Evolutionary conservation across 53 echinoderm and acorn worm genomes (phyloP), one percentile per base, ranked within the genome.

Genomic region (Patiria pectinifera): DNA sequence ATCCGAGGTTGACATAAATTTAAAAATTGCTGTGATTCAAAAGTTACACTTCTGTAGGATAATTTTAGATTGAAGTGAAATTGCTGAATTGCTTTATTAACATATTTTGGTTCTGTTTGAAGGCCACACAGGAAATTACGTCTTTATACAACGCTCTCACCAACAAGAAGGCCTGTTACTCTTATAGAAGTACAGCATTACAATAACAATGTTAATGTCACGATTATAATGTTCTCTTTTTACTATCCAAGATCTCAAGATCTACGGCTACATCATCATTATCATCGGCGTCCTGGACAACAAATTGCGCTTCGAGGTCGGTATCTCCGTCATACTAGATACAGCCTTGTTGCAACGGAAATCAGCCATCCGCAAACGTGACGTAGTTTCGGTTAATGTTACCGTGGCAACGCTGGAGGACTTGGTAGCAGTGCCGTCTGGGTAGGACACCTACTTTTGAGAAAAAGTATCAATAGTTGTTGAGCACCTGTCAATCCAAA

Each of bases 341-440:
- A 14, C 25, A 4, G 8, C 85, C 66, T 47, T 84, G 11, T 69
- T 69, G 70, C 19, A 69, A 85, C 66, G 44, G 26, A 16, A 69
- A 19, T 14, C 45, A 46, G 53, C 46, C 19, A 24, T 69, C 10
- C 21, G n/a, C 26, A 69, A 21, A 85, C 85, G 85, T 18, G 11
- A 69, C 19, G 69, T 6, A 45, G 45, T 69, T 60, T 10, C 11
- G 4, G 85, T 85, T 10, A 69, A 69, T 53, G 47, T 69, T n/a
- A 69, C 85, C 85, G 45, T 26, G 46, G 85, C 46, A 45, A 85
- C 69, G 46, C 35, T 19, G 14, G 85, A 66, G 46, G n/a, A 85
- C 4, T 85, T 85, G 18, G 21, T 70, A n/a, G 85, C 69, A 69
- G 85, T 69, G 66, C 85, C 85, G 21, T 85, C 85, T 69, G 85